Evolutionary conservation across 2,113 vertebrate genomes (phyloP), one percentile per base, ranked within the genome.

Genomic region (Cebus imitator): DNA sequence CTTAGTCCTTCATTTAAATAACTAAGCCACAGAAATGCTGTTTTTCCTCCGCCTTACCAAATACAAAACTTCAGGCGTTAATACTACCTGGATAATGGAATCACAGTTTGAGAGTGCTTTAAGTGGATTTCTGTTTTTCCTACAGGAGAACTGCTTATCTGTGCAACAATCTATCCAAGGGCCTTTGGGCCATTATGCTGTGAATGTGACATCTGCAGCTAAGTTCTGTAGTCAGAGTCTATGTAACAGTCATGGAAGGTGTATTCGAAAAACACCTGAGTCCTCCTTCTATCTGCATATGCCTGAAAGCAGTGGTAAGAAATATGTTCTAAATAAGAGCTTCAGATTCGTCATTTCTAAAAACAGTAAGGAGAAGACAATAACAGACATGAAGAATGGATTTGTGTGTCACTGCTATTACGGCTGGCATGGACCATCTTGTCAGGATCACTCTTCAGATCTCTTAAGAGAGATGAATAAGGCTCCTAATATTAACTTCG

Each of bases 191-290:
- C 99, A 99, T 92, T 99, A 99, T 0, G 96, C 99, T 96, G 98
- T 99, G 81, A 99, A 99, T 12, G 99, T 99, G 75, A 99, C 99
- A 10, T 99, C 99, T 14, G 99, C 99, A 4, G 99, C 99, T 81
- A 99, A 99, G 82, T 98, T 99, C 93, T 99, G 99, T 76, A 99
- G 99, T 96, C 99, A 99, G 86, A 98, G 98, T 1, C 97, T 99
- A 32, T 99, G 99, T 96, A 99, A 99, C 98, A 99, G 99, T 97
- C 99, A 99, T 0, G 99, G 99, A 61, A 98, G 99, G 91, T 99
- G 99, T 14, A 95, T 99, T 73, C 98, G 99, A 43, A 99, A 99
- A 98, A 98, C 97, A 84, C 98, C 98, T 0, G 98, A 99, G 35
- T 99, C 99, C 0, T 97, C 97, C 32, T 98, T 98, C 16, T 99